Base-by-base conservation (phyloP, 2,888 invertebrate species). In the Cephus pygmeus region DNA sequence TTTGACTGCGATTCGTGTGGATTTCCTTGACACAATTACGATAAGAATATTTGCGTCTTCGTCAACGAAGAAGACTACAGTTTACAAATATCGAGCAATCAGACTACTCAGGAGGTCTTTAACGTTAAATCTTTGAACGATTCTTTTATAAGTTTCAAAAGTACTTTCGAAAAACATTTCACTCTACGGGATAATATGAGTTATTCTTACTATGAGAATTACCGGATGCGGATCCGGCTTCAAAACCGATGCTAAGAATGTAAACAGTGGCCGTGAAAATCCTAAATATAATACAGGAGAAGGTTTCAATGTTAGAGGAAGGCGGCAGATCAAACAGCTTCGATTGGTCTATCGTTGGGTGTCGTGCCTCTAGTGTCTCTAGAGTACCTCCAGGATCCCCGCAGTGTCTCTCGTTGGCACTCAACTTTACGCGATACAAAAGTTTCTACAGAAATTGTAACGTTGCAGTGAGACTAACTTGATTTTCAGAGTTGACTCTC, bases 391-490 rank as follows among this genome's bases (percentile, higher is more conserved):
- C 36, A 15, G 36, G 1, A 36, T 3, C 1, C 35, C 35, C 35
- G 12, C 12, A 40, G 15, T 23, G 23, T 40, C 23, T 23, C 40
- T 15, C 15, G 40, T 36, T 36, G 36, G 9, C 23, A 4, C 23
- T 9, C 2, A 9, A 23, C 23, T 56, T 23, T 9, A 56, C 23
- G 56, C 56, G 56, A 56, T 56, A 56, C 56, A 56, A 23, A 23
- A 56, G 56, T 56, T 56, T 6, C 15, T 23, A 56, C 56, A 56
- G 71, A 71, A 71, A 71, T 71, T 71, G 31, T 34, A 34, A 71
- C 33, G 23, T 56, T 71, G 31, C 71, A 69, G 71, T 30, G 71
- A 31, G 71, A 33, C 71, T 69, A 69, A 69, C 71, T 69, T 34
- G 30, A 69, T 71, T 71, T 31, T 31, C 71, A 34, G 71, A 71